A percentile compares a stretch with the other conserved stretches of the same genome.
These are phyloP conservation scores for Mormyrus proboscirostris DNA, from an alignment of 2,797 vertebrate species.

Conservation along the genomic window DNA sequence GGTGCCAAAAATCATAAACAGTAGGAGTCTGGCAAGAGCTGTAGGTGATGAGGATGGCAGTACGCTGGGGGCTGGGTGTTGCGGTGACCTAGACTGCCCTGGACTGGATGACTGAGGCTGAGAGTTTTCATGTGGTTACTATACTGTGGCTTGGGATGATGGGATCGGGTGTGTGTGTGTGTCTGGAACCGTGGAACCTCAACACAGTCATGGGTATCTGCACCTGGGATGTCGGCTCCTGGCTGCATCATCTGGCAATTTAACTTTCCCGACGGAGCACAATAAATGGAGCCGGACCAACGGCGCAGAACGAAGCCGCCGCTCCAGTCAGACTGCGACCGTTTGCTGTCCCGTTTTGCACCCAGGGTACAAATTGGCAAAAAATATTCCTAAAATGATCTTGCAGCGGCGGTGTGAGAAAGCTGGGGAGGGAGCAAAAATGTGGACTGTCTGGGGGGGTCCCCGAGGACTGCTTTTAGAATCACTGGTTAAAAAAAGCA, in stretches of 20 bases:
- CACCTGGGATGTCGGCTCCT: background rate
- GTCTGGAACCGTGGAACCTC: background rate
- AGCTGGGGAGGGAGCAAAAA: background rate
- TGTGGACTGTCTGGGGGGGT: background rate
- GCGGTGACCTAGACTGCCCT: constrained; percentile 12
- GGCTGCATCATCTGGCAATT: background rate
- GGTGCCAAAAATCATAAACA: constrained; percentile 35
- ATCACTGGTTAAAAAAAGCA: background rate
- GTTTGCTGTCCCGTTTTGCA: background rate
- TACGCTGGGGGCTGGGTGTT: constrained; percentile 33
- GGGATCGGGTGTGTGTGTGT: constrained; percentile 26
- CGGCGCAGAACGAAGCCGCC: background rate
- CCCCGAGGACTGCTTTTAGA: background rate
- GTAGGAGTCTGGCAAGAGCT: constrained; percentile 37
- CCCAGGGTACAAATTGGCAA: background rate
- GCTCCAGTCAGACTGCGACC: background rate
- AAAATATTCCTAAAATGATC: background rate
- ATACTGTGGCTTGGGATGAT: background rate
- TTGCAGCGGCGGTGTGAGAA: background rate
- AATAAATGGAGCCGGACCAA: background rate
- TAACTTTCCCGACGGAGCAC: background rate
- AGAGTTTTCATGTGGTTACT: constrained; percentile 27
- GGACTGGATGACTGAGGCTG: constrained; percentile 30
- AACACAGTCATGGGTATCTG: constrained; percentile 22
- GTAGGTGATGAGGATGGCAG: constrained; percentile 21